Conservation (phyloP, 2,888 invertebrate genomes). For the Ashinkailepas kermadecensis region DNA sequence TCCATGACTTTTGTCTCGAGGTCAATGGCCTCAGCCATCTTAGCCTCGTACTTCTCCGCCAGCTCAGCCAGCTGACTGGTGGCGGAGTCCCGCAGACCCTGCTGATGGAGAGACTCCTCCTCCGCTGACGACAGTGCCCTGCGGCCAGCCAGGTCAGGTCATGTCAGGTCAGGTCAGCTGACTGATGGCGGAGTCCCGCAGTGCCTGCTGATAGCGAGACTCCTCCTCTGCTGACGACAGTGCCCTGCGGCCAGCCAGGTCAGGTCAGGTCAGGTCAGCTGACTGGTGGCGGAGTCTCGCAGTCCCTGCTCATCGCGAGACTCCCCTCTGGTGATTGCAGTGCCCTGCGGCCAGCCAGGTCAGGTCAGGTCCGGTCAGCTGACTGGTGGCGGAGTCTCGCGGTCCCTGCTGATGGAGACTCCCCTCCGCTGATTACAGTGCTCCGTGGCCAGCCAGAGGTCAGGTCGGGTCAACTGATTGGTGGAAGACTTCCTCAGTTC, state of each 20-base stretch:
- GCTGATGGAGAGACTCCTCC: background rate
- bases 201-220: background rate
- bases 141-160: constrained; percentile 1
- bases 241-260: background rate
- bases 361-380: background rate
- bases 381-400: background rate
- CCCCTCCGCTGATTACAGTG: background rate
- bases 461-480: background rate
- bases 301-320: background rate
- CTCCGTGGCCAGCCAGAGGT: background rate
- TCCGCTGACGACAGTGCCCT: background rate
- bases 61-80: background rate
- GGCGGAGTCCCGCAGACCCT: background rate
- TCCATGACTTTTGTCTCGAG: background rate
- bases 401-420: background rate
- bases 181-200: background rate
- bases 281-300: background rate
- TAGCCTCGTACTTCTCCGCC: constrained; percentile 7
- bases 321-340: background rate
- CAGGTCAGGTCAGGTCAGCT: background rate
- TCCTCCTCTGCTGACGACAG: background rate
- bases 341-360: background rate
- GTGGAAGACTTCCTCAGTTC: background rate
- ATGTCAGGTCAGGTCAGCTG: too few relatives aligned
- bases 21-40: background rate